Conservation (phyloP, 2,888 invertebrate genomes). For the Diarsia rubi region DNA sequence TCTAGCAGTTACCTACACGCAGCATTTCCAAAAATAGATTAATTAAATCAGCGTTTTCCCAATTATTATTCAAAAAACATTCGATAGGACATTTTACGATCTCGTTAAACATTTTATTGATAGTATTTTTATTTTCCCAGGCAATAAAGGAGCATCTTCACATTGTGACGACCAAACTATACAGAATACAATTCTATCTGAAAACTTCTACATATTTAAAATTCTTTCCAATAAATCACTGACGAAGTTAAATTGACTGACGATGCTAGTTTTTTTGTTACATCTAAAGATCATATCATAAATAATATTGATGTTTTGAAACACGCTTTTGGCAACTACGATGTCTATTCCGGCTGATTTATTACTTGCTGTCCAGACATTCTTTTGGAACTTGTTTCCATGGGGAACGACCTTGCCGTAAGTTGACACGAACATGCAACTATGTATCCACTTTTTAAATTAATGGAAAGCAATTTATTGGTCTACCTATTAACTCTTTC, state of each 20-base stretch:
- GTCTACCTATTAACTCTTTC: neutral
- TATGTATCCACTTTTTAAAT: slow-evolving; percentile 19
- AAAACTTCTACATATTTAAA: slow-evolving; percentile 13
- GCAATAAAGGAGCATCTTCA: slow-evolving; percentile 28
- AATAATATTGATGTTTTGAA: slow-evolving; percentile 55
- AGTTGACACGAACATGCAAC: slow-evolving; percentile 55
- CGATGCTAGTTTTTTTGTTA: slow-evolving; percentile 53
- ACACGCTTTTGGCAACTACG: slow-evolving; percentile 36
- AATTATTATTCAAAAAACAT: neutral
- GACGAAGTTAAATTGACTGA: slow-evolving; percentile 48
- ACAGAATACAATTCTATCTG: neutral
- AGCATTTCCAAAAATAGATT: neutral
- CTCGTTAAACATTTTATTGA: slow-evolving; percentile 23
- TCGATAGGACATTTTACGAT: slow-evolving; percentile 2
- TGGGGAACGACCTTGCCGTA: slow-evolving; percentile 50
- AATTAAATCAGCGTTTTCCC: neutral
- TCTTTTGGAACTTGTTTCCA: slow-evolving; percentile 58
- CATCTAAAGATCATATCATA: slow-evolving; percentile 53
- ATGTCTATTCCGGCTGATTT: slow-evolving; percentile 55
- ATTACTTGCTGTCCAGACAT: slow-evolving; percentile 48
- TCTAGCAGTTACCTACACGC: neutral
- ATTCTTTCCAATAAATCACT: slow-evolving; percentile 53
- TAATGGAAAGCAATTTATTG: slow-evolving; percentile 35
- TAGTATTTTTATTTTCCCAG: slow-evolving; percentile 22
- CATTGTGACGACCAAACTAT: slow-evolving; percentile 12